These are phyloP conservation scores for Rhinogobio ventralis DNA, from an alignment of 2,797 vertebrate species.

Conservation along the genomic window DNA sequence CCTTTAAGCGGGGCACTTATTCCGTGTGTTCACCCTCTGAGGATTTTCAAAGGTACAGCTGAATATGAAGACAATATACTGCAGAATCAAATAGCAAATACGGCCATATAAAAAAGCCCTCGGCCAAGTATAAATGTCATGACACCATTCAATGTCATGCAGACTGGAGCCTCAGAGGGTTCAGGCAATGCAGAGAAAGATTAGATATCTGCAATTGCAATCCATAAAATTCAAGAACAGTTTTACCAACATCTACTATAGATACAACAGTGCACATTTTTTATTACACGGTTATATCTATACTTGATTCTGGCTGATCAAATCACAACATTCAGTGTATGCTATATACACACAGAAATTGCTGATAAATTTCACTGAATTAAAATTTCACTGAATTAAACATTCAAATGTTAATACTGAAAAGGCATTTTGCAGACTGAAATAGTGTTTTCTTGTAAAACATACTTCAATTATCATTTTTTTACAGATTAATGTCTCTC, in stretches of 20 bases:
- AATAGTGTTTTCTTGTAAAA: too few relatives aligned
- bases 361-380: not conserved
- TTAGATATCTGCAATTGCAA: conserved; percentile 36
- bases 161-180: conserved; percentile 34
- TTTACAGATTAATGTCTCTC: not conserved
- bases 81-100: conserved; percentile 42
- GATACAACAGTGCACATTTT: conserved; percentile 6
- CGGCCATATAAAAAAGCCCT: conserved; percentile 46
- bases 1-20: conserved; percentile 78
- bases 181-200: conserved; percentile 31
- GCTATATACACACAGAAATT: not conserved
- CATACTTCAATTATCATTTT: too few relatives aligned
- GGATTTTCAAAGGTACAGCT: conserved; percentile 73
- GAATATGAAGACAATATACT: conserved; percentile 52
- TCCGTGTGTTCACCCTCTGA: conserved; percentile 77
- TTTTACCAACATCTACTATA: conserved; percentile 22
- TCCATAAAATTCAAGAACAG: conserved; percentile 34
- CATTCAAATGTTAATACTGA: too few relatives aligned
- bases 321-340: not conserved
- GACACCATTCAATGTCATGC: conserved; percentile 51
- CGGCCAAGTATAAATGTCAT: conserved; percentile 52
- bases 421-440: too few relatives aligned
- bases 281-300: conserved; percentile 10
- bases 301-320: not conserved
- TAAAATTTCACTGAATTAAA: too few relatives aligned